Evolutionary conservation across 2,113 vertebrate species (phyloP).

Genomic region (Motacilla tschutschensis): DNA sequence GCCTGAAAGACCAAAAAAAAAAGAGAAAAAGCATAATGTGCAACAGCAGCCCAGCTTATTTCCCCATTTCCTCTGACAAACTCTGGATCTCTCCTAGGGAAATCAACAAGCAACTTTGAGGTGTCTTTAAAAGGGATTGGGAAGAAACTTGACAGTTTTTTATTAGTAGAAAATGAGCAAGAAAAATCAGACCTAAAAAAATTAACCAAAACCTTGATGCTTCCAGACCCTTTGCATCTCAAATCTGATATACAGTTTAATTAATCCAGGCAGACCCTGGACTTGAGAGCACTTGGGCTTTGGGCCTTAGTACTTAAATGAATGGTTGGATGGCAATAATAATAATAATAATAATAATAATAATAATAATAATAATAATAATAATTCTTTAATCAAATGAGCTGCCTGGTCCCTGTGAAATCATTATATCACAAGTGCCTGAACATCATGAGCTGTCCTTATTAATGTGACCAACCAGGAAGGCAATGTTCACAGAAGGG

Average conservation of each 20-base stretch:
- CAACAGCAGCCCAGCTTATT: not conserved
- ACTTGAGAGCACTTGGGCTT: not conserved
- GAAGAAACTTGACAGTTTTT: not conserved
- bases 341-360: not conserved
- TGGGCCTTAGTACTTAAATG: not conserved
- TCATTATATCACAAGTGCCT: not conserved
- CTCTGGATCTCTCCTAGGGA: not conserved
- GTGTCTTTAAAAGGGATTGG: not conserved
- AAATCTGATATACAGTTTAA: not conserved
- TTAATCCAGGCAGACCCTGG: not conserved
- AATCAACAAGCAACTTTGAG: not conserved
- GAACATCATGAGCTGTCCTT: not conserved
- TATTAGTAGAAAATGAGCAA: not conserved
- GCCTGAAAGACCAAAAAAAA: not conserved
- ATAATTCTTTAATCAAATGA: not conserved
- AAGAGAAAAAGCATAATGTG: not conserved
- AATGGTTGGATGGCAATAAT: not conserved
- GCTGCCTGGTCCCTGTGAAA: conserved; percentile 13
- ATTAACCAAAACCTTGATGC: not conserved
- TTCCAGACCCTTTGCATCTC: not conserved
- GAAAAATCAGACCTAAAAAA: not conserved
- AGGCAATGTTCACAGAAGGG: not conserved
- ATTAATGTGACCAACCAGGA: conserved; percentile 11
- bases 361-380: not conserved
- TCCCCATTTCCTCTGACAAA: not conserved